Evolutionary conservation across 2,797 vertebrate genomes (phyloP), one percentile per base, ranked within the genome.

Genomic region (Apogon talboti): DNA sequence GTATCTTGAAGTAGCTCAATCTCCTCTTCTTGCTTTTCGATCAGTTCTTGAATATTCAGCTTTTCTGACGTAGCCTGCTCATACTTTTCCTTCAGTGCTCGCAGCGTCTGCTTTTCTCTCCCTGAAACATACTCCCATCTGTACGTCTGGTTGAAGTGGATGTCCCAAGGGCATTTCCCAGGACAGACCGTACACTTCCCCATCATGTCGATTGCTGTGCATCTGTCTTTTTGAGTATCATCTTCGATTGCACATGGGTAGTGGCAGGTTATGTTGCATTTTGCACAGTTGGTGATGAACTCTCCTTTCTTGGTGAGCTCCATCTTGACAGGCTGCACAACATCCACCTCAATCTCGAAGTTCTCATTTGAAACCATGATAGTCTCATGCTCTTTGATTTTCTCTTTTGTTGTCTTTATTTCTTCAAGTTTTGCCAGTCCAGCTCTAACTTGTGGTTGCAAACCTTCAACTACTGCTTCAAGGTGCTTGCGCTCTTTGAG

Each of bases 261-360:
- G 50, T 88, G 87, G 18, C 87, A 90, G 2, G 88, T 89, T 11
- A 70, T n/a, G 1, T 66, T 53, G 67, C 89, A 86, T 1, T 30
- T 62, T 50, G 82, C 81, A 30, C 86, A 89, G 81, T 88, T 89
- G 52, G 87, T 90, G 0, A 82, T 73, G 64, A 51, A 81, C 2
- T 33, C 50, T 16, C 77, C 75, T 14, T 41, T 73, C 8, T 58
- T 52, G n/a, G 46, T 40, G 7, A 80, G 55, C 1, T 16, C 0
- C 18, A 19, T 54, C 55, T 81, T 0, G 4, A 68, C 19, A 8
- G 66, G 37, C 11, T 81, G 79, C 16, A 51, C 49, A 12, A 82
- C 2, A 0, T 83, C 60, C 7, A 89, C 41, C 41, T 86, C 81
- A 49, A 85, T 78, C 62, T 79, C 60, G 74, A 84, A 81, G 48